Evolutionary conservation across 2,888 invertebrate genomes (phyloP), one percentile per base, ranked within the genome.

Genomic region (Cerastis leucographa): DNA sequence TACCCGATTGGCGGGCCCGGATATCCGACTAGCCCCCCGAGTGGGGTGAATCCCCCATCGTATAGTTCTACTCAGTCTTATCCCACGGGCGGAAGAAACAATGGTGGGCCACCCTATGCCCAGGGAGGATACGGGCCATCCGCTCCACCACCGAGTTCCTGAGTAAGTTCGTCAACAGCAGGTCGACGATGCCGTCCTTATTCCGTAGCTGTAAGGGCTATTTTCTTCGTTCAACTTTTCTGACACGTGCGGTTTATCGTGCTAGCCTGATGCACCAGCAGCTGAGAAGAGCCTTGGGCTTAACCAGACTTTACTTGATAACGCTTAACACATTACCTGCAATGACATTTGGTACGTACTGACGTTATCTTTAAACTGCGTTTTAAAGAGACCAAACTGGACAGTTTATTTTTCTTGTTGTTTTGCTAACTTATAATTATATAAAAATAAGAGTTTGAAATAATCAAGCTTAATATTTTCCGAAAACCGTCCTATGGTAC

Each of bases 71-170:
- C 11, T 19, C 71, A 56, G 19, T 25, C 76, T 42, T 75, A 85
- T 54, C 73, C 76, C 0, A 17, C 64, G 6, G 69, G 44, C 9
- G 68, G n/a, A 5, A 59, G n/a, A 40, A 72, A 70, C 17, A 73
- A 44, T 40, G 40, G 44, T n/a, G 40, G 40, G 1, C 29, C 76
- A n/a, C 61, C 79, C 6, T 71, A 80, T 66, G 3, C n/a, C 7
- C 72, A 68, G 25, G 71, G 61, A 35, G 70, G 65, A 11, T 75
- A 62, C 62, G 22, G 42, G 12, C 86, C 86, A 2, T 76, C 86
- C 0, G 86, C 86, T 25, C 86, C 86, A 2, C 86, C 86, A 0
- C 71, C 67, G 17, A 72, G 66, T 25, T 35, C 61, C 17, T 80
- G 78, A 76, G 46, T 11, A 70, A 17, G 11, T 35, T 19, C 64